Base-by-base conservation (phyloP, 1,140 invertebrate genomes). In the Zaprionus capensis region DNA sequence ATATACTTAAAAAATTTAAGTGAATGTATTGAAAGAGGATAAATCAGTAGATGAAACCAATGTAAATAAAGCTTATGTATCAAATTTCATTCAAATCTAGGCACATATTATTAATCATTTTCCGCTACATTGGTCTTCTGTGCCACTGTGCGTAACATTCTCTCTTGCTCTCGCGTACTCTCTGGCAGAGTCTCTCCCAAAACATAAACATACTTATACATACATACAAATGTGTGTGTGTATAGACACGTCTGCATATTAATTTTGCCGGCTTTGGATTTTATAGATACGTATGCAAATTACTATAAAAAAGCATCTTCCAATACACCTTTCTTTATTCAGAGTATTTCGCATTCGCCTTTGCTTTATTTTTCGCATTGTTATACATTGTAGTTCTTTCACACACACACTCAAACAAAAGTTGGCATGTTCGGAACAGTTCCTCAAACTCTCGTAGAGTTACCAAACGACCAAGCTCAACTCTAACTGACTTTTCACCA, bases 161-260 rank as follows among this genome's bases (percentile, higher is more conserved):
- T 46, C 65, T n/a, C 63, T 41, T 12, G 36, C 17, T 63, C 49
- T 53, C 3, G 34, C 11, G n/a, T 1, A 26, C 22, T 15, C 46
- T n/a, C 34, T n/a, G 14, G 38, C 63, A 17, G 20, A 41, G 5
- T 56, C 31, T 17, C 34, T 24, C 20, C 22, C 36, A 65, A 65
- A 81, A 81, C 78, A 81, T 78, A 81, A 81, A 81, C 79, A 81
- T 61, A 74, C 49, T 26, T 7, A 66, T 76, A 51, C 38, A 51
- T 57, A 55, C 55, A 51, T 20, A 24, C n/a, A 15, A 46, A 24
- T 46, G 6, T 9, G 12, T 62, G 24, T 12, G 41, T 44, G 58
- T 26, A 28, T 15, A 38, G 38, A 61, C 20, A 44, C 34, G 24
- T 44, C 17, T 61, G 20, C 46, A 51, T 20, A 51, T 11, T 51